These are phyloP conservation scores for Oligia strigilis DNA, from an alignment of 2,888 invertebrate genomes.

Conservation along the genomic window DNA sequence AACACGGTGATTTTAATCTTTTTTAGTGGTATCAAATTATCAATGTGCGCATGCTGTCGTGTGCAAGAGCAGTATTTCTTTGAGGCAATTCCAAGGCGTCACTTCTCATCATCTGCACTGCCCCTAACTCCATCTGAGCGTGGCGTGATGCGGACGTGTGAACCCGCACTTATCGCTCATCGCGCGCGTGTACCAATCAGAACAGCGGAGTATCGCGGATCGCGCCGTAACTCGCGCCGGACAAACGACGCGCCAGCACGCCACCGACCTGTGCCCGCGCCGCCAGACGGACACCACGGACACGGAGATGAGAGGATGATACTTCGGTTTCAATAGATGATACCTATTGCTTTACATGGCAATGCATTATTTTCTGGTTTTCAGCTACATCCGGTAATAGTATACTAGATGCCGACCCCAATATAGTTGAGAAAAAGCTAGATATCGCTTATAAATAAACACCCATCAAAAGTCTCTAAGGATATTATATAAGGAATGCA, in stretches of 20 bases:
- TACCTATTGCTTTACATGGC: not conserved
- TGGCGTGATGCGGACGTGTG: constrained; percentile 53
- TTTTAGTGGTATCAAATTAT: not conserved
- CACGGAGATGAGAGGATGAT: not conserved
- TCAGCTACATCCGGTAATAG: not conserved
- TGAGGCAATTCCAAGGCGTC: no score
- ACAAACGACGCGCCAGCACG: constrained; percentile 69
- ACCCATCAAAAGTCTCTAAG: no score
- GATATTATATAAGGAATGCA: no score
- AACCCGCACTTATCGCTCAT: constrained; percentile 54
- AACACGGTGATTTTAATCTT: not conserved
- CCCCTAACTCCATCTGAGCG: constrained; percentile 11
- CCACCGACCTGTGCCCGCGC: constrained; percentile 37
- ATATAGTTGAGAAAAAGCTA: not conserved
- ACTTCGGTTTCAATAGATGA: not conserved
- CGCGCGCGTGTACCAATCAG: constrained; percentile 66
- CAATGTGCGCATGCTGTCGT: not conserved
- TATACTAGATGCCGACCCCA: not conserved
- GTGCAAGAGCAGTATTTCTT: not conserved
- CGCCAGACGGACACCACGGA: not conserved
- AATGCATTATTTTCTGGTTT: not conserved
- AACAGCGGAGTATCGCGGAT: constrained; percentile 56
- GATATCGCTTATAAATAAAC: no score
- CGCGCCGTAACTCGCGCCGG: constrained; percentile 56
- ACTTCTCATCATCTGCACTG: constrained; percentile 8